Evolutionary conservation across 2,113 vertebrate genomes (phyloP), one percentile per base, ranked within the genome.

Genomic region (Phyllostomus discolor): DNA sequence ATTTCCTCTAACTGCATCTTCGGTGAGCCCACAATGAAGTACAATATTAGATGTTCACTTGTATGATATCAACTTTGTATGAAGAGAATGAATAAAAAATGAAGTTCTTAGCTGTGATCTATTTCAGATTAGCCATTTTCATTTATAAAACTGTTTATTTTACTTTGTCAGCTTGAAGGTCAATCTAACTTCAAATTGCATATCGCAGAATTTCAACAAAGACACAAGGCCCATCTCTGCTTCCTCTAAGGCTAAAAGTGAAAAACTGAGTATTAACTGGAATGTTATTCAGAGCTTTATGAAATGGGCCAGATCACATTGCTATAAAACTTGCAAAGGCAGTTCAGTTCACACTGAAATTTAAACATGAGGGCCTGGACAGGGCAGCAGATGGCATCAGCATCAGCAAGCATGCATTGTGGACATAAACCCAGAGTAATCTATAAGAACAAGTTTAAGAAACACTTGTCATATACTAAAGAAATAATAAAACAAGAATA

Each of bases 61-160:
- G 97, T 97, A 97, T 98, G 98, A 98, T 98, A 97, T 95, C 98
- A 98, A 97, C 97, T 96, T 98, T 98, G 98, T 98, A 98, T 98
- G 98, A 98, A 98, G 94, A 98, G 96, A 98, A 98, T 98, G 95
- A 98, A 99, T 98, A 98, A 98, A 98, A 98, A 98, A 98, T 98
- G 98, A 98, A 98, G 97, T 97, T 98, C 96, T 98, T 98, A 97
- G 96, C 97, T 96, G 88, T 97, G 97, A 98, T 98, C 97, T 98
- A 97, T 98, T 98, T 96, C 98, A 87, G 16, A 97, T 97, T 98
- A 98, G 95, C 94, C 98, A 97, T 98, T 98, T 98, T 98, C 98
- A 98, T 98, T 98, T 98, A 1, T 95, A 98, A 98, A 98, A 94
- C 90, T 98, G 98, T 98, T 98, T 98, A 97, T 98, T 98, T 98